These are phyloP conservation scores for Silurus glanis DNA, from an alignment of 2,113 vertebrate species.

Conservation along the genomic window DNA sequence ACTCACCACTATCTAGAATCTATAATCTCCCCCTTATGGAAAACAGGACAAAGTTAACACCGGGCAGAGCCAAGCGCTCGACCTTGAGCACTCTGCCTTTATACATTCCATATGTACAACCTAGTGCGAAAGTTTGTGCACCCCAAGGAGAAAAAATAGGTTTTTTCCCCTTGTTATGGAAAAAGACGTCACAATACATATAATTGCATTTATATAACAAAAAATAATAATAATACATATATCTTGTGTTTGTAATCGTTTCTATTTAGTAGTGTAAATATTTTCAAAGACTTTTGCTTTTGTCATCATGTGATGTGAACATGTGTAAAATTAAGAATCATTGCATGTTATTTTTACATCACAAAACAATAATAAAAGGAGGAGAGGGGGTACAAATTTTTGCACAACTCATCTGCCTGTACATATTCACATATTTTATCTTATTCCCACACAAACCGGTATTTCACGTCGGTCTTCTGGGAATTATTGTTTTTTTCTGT, in stretches of 20 bases:
- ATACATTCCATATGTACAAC: neutral
- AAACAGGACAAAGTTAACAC: constrained; percentile 42
- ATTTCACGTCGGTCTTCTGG: neutral
- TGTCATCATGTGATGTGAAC: no score
- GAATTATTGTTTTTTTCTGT: neutral
- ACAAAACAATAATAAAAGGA: neutral
- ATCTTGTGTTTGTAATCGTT: no score
- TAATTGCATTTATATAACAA: no score
- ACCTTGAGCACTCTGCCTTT: neutral
- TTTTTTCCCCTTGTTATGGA: no score
- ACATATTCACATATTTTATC: neutral
- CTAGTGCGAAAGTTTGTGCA: neutral
- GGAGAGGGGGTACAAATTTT: neutral
- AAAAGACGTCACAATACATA: no score
- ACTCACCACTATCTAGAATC: constrained; percentile 40
- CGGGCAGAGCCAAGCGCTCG: neutral
- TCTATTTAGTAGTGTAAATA: no score
- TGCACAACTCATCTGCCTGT: neutral
- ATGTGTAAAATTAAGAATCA: neutral
- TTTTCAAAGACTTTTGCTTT: no score
- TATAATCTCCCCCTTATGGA: constrained; percentile 42
- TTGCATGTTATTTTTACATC: neutral
- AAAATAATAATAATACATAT: no score
- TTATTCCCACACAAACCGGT: neutral
- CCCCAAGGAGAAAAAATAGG: neutral